Evolutionary conservation across 1,140 invertebrate species (phyloP), one percentile per base, ranked within the genome.

Genomic region (Aleiodes sp.): DNA sequence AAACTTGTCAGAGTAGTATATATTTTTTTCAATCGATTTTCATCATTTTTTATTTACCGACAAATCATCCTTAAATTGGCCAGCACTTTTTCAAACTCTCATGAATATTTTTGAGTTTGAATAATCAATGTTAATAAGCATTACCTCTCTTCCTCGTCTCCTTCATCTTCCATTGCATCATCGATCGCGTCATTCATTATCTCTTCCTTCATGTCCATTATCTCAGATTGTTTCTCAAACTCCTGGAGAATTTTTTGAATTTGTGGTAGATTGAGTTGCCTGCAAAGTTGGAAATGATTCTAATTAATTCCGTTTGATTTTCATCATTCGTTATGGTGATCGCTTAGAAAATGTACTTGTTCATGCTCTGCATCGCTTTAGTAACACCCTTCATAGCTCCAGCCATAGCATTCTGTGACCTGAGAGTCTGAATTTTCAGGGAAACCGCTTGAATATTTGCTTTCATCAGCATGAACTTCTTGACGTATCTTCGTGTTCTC

Each of bases 151-250:
- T 99, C 97, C 85, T 99, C 98, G 83, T 99, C 98, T 37, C 93
- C 97, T 82, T 98, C 98, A 76, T 96, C 98, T 73, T 96, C 98
- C 92, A 99, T 97, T 2, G 98, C 98, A 88, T 99, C 98, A 86
- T 99, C 98, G 78, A 99, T 99, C 6, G 96, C 98, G 87, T 99
- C 98, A 85, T 97, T 98, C 93, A 99, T 99, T 90, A 99, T 98
- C 87, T 99, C 98, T 87, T 99, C 98, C 82, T 99, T 99, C 98
- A 99, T 99, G 82, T 99, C 98, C 98, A 99, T 99, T 68, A 99
- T 99, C 87, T 99, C 98, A 0, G 96, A 97, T 81, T 99, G 98
- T 79, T 98, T 99, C 86, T 99, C 98, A 89, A 99, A 99, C 81
- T 99, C 98, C 89, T 96, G 94, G 80, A 99, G 91, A 77, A 99